Evolutionary conservation across 2,113 vertebrate species (phyloP).

Genomic region (Mugil cephalus): DNA sequence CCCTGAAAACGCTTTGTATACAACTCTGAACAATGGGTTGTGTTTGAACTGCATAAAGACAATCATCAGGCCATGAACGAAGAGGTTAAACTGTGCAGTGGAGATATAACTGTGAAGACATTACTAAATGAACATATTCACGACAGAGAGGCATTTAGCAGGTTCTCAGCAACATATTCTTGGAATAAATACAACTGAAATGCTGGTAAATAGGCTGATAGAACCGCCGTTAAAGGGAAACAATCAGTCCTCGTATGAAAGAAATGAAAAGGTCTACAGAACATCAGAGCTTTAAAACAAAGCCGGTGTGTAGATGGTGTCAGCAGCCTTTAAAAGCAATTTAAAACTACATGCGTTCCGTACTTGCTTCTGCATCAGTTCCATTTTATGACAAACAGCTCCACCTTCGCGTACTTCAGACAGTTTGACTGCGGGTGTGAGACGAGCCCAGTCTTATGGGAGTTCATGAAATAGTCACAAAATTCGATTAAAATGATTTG

Average conservation of each 20-base stretch:
- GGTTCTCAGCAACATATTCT: conserved; percentile 30
- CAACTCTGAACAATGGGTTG: conserved; percentile 31
- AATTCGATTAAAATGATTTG: too few species aligned
- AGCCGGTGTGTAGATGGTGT: conserved; percentile 6
- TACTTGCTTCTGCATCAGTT: not conserved
- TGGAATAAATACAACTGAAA: conserved; percentile 1
- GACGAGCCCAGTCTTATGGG: too few species aligned
- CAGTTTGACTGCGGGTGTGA: not conserved
- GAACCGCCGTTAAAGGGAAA: not conserved
- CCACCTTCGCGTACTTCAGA: not conserved
- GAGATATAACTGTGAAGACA: conserved; percentile 18
- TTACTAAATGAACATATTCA: conserved; percentile 39
- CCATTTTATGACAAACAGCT: not conserved
- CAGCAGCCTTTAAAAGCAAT: conserved; percentile 12
- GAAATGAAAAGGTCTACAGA: conserved; percentile 4
- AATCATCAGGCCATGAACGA: conserved; percentile 43
- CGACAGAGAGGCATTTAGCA: conserved; percentile 37
- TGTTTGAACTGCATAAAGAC: conserved; percentile 37
- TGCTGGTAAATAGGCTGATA: conserved; percentile 15
- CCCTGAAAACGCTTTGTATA: conserved; percentile 35
- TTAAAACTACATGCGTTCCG: not conserved
- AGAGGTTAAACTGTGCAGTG: not conserved
- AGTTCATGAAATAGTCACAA: too few species aligned
- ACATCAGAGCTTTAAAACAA: conserved; percentile 19
- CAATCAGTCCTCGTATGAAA: conserved; percentile 4